phyloP scores from a whole-genome alignment of 2,888 invertebrate genomes.

The Drosophila prostipennis region DNA sequence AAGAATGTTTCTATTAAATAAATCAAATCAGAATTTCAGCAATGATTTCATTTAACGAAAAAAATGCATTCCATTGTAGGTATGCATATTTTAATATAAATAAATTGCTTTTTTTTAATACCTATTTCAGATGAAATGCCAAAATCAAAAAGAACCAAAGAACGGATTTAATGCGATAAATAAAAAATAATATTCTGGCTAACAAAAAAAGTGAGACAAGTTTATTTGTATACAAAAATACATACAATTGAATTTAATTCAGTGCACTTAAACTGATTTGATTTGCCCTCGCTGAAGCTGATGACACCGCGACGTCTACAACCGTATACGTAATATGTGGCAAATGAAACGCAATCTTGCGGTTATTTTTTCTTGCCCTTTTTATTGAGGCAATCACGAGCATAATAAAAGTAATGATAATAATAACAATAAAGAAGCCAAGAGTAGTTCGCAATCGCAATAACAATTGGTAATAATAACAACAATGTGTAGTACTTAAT shows the following conservation, averaged over 20 bases:
- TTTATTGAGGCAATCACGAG: constrained; percentile 32
- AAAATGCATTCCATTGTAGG: too few relatives aligned
- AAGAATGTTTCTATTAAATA: background rate
- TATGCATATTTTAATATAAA: background rate
- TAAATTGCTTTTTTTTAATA: background rate
- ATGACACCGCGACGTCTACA: constrained; percentile 35
- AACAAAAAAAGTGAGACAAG: background rate
- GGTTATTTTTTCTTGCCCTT: constrained; percentile 61
- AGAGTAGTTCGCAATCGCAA: constrained; percentile 51
- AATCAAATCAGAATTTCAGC: background rate
- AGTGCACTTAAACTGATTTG: constrained; percentile 10
- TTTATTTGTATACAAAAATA: constrained; percentile 1
- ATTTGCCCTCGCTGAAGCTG: constrained; percentile 2
- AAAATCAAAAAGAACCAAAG: background rate
- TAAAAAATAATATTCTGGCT: background rate
- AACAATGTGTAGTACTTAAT: constrained; percentile 63
- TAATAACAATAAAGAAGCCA: constrained; percentile 33
- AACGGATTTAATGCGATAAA: background rate
- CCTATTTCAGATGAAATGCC: background rate
- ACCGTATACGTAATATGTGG: constrained; percentile 68
- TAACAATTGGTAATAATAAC: constrained; percentile 50
- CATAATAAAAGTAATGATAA: constrained; percentile 39
- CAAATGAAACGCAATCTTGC: constrained; percentile 75
- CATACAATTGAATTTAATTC: constrained; percentile 8
- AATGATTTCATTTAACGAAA: constrained; percentile 4